These are phyloP conservation scores for Acrossocheilus wenchowensis DNA, from an alignment of 2,797 vertebrate genomes.

Conservation along the genomic window DNA sequence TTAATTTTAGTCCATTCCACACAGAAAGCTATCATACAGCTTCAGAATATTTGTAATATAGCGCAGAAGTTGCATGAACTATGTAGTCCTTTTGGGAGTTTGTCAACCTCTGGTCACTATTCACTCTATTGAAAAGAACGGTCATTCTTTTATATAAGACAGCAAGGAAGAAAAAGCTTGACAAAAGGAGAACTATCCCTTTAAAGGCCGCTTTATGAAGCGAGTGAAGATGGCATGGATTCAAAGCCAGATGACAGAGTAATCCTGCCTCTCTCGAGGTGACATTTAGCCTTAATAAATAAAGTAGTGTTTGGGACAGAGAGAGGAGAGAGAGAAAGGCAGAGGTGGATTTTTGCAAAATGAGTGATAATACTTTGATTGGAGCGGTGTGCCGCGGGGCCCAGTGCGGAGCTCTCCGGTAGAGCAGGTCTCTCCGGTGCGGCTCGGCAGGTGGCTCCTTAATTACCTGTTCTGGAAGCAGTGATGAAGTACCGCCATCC, in stretches of 20 bases:
- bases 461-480: constrained; percentile 75
- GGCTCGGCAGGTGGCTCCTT: constrained; percentile 73
- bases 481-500: constrained; percentile 70
- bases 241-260: constrained; percentile 39
- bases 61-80: not conserved
- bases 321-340: constrained; percentile 11
- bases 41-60: not conserved
- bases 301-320: constrained; percentile 52
- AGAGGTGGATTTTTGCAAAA: constrained; percentile 46
- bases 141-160: not conserved
- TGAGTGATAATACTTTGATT: constrained; percentile 62
- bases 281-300: constrained; percentile 61
- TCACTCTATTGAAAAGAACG: not conserved
- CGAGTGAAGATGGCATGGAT: constrained; percentile 12
- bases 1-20: not conserved
- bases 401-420: constrained; percentile 59
- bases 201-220: not conserved
- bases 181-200: not conserved
- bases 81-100: not conserved
- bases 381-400: constrained; percentile 52
- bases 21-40: not conserved
- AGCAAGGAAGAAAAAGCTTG: not conserved
- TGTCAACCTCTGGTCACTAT: not conserved
- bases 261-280: constrained; percentile 45
- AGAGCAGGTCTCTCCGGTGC: constrained; percentile 62